phyloP scores from a whole-genome alignment of 2,888 invertebrate genomes.

The Eugnorisma glareosa region DNA sequence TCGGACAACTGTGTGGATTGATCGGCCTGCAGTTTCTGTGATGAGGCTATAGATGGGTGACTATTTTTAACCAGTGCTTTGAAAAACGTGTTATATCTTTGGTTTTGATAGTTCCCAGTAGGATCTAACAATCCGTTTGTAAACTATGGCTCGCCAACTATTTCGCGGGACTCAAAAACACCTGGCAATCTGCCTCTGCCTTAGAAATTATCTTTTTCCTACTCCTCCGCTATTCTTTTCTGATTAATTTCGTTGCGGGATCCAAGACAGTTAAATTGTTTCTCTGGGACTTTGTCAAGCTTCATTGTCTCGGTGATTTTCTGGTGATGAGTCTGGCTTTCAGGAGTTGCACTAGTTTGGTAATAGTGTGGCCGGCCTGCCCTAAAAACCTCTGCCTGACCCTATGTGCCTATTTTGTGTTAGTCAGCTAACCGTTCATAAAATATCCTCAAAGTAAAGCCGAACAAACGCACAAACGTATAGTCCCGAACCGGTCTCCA shows the following conservation, averaged over 20 bases:
- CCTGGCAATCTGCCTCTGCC: too few species aligned
- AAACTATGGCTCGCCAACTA: not conserved
- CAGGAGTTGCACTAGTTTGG: too few species aligned
- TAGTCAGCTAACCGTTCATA: not conserved
- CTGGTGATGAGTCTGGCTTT: too few species aligned
- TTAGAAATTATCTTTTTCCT: too few species aligned
- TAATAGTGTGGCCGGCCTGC: too few species aligned
- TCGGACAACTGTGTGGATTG: not conserved
- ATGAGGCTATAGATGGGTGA: not conserved
- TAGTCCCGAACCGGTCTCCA: not conserved
- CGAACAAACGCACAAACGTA: not conserved
- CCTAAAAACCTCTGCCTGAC: not conserved
- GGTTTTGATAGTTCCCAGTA: not conserved
- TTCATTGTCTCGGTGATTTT: too few species aligned
- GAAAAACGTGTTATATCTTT: not conserved
- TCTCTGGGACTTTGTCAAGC: too few species aligned
- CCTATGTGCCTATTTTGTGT: not conserved
- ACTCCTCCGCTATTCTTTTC: too few species aligned
- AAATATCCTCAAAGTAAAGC: not conserved
- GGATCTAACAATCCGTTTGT: not conserved
- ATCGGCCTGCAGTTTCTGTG: not conserved
- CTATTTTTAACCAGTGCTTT: not conserved
- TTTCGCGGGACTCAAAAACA: too few species aligned
- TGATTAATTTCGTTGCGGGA: too few species aligned
- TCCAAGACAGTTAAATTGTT: too few species aligned